Evolutionary conservation across 2,113 vertebrate genomes (phyloP).

Genomic region (Laticauda laticaudata): DNA sequence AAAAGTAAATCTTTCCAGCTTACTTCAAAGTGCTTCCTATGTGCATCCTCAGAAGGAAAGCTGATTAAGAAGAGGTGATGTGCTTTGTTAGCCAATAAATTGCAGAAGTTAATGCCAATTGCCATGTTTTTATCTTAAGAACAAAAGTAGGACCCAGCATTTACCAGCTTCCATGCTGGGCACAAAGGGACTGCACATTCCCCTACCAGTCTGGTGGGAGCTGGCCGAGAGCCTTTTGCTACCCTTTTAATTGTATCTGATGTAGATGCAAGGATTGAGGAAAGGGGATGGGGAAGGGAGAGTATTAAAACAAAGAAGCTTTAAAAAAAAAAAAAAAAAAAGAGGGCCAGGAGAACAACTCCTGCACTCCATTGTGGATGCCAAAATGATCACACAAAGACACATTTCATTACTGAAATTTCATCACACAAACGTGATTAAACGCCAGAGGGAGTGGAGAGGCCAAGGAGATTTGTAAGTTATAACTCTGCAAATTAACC

Average conservation of each 20-base stretch:
- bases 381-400: conserved; percentile 79
- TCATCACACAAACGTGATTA: conserved; percentile 83
- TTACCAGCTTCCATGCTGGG: conserved; percentile 9
- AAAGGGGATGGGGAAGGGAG: conserved; percentile 42
- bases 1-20: conserved; percentile 6
- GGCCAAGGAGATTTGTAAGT: conserved; percentile 64
- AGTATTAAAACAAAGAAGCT: conserved; percentile 74
- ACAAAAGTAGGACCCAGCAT: background rate
- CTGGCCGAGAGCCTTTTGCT: conserved; percentile 58
- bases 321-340: conserved; percentile 34
- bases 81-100: conserved; percentile 10
- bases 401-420: conserved; percentile 84
- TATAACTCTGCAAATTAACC: conserved; percentile 68
- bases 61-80: background rate
- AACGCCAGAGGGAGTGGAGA: conserved; percentile 69
- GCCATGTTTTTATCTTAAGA: background rate
- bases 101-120: background rate
- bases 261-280: conserved; percentile 66
- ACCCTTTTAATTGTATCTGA: conserved; percentile 82
- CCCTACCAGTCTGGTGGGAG: conserved; percentile 46
- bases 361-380: conserved; percentile 72
- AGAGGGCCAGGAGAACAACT: conserved; percentile 75
- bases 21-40: background rate
- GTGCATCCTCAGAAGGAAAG: background rate
- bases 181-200: conserved; percentile 59